Evolutionary conservation across 53 echinoderm and acorn worm species (phyloP), one percentile per base, ranked within the genome.

Genomic region (Echinarachnius parma): DNA sequence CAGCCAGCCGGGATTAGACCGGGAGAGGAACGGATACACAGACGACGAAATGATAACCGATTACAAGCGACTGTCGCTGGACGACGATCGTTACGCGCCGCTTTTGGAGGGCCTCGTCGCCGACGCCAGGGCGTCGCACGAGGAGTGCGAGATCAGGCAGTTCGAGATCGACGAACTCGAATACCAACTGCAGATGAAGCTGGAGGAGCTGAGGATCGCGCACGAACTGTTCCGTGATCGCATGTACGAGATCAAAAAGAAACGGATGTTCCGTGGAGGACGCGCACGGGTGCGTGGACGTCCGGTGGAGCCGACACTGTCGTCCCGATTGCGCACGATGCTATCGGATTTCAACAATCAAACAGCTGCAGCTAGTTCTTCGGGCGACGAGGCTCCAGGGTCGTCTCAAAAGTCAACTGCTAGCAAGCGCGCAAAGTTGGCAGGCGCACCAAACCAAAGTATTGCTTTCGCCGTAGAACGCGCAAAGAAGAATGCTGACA

Each of bases 111-210:
- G 53, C 32, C 48, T 31, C 22, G 37, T 69, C 25, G 31, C 34
- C 70, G 54, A 69, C 20, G 70, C 53, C 9, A 33, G 26, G 23
- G 18, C 34, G 13, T 33, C 54, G 48, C 70, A 34, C 34, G 70
- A 35, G 16, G 34, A 69, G 19, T 53, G 53, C 53, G 21, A 52
- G 34, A 52, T 53, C 13, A 52, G 70, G 3, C 70, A 69, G 25
- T 69, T 67, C 36, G 70, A 69, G 35, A 53, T 69, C 35, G 70
- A 69, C 23, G 53, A 53, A 34, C 70, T 67, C 26, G 70, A 69
- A 25, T 31, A 34, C 2, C 37, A 53, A 2, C 33, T 69, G 25
- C 70, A 69, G 23, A 23, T 24, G 53, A 69, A 69, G 23, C 70
- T 69, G 19, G 25, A 21, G 13, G 70, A 53, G 21, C 22, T 69